Evolutionary conservation across 2,113 vertebrate genomes (phyloP).

Genomic region (Andinoacara biseriatus): DNA sequence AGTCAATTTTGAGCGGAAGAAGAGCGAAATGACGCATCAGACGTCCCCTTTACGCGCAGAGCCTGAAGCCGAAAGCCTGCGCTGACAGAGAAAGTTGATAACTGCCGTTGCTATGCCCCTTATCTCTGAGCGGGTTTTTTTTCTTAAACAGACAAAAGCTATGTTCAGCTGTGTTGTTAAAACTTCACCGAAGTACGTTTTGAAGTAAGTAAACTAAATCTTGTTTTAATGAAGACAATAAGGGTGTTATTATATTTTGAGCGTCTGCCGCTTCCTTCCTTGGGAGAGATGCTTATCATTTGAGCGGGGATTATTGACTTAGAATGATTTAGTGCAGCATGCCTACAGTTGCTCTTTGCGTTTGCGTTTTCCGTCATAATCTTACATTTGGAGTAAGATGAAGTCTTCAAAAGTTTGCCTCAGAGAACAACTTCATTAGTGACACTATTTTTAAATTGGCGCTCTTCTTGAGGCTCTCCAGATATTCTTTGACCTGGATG

Average conservation of each 20-base stretch:
- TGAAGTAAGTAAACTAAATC: neutral
- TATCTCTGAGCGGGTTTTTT: neutral
- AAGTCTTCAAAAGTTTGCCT: neutral
- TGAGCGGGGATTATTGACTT: too few relatives aligned
- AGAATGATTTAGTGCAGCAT: too few relatives aligned
- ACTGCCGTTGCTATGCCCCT: neutral
- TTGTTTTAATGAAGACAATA: neutral
- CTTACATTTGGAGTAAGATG: neutral
- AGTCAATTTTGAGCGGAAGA: conserved; percentile 2
- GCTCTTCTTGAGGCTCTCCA: neutral
- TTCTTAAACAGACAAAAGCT: neutral
- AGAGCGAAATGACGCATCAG: conserved; percentile 2
- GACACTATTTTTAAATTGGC: neutral
- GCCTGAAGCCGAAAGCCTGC: neutral
- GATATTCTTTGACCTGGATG: conserved; percentile 9
- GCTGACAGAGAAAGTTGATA: neutral
- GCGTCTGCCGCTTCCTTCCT: neutral
- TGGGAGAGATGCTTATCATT: neutral
- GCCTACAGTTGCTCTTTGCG: too few relatives aligned
- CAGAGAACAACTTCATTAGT: neutral
- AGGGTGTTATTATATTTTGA: neutral
- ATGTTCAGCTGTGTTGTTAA: neutral
- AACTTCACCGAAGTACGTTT: neutral
- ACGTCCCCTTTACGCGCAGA: neutral
- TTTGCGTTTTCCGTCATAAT: neutral